phyloP scores from a whole-genome alignment of 1,140 invertebrate species.

The Pseudachorutes palmiensis region DNA sequence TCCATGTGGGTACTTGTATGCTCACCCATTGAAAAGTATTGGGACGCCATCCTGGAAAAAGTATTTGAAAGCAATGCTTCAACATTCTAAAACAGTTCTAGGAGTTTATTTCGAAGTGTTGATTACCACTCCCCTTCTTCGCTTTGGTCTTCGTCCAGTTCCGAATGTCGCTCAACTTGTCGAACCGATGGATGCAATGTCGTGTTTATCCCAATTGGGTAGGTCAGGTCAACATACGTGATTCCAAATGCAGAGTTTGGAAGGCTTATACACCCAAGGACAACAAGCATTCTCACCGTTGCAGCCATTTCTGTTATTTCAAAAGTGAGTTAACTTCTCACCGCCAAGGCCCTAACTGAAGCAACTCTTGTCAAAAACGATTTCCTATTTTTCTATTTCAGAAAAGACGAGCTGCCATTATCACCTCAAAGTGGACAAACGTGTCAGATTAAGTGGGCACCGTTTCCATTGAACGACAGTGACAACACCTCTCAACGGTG shows the following conservation, averaged over 20 bases:
- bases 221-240: constrained; percentile 1
- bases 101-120: too few species aligned
- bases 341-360: too few species aligned
- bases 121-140: constrained; percentile 4
- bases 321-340: too few species aligned
- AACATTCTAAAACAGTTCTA: background rate
- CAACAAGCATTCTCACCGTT: too few species aligned
- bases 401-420: too few species aligned
- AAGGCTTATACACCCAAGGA: background rate
- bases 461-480: too few species aligned
- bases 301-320: too few species aligned
- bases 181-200: background rate
- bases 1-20: constrained; percentile 23
- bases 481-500: too few species aligned
- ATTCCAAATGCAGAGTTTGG: background rate
- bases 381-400: too few species aligned
- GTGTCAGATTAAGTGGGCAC: too few species aligned
- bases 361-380: too few species aligned
- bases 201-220: constrained; percentile 1
- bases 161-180: background rate
- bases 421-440: too few species aligned
- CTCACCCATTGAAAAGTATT: constrained; percentile 16
- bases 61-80: background rate
- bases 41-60: background rate
- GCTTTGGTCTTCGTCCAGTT: background rate